phyloP scores from a whole-genome alignment of 1,140 invertebrate species.

The Charaxes varanes region DNA sequence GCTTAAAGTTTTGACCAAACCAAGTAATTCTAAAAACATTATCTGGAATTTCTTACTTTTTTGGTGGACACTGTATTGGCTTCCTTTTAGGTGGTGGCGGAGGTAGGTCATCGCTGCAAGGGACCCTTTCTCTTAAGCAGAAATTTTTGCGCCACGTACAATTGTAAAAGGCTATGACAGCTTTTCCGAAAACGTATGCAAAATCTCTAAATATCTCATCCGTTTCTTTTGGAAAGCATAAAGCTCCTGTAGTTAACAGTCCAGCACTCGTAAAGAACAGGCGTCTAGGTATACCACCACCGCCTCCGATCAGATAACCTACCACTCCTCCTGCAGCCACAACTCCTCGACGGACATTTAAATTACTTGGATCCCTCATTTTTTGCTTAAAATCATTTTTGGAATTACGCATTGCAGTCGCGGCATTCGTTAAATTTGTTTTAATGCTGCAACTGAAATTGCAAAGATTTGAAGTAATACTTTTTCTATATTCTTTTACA shows the following conservation, averaged over 20 bases:
- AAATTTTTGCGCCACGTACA: constrained; percentile 23
- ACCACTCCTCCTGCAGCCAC: constrained; percentile 22
- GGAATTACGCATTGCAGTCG: constrained; percentile 5
- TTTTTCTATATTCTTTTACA: constrained; percentile 25
- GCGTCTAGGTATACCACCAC: constrained; percentile 29
- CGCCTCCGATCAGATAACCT: constrained; percentile 30
- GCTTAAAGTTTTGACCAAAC: neutral
- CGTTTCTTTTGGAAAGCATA: constrained; percentile 51
- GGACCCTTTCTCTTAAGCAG: constrained; percentile 29
- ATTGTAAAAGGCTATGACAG: constrained; percentile 34
- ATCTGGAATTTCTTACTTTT: constrained; percentile 14
- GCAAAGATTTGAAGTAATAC: constrained; percentile 5
- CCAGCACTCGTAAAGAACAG: constrained; percentile 35
- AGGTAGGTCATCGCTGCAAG: constrained; percentile 44
- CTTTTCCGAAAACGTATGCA: constrained; percentile 26
- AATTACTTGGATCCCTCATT: constrained; percentile 36
- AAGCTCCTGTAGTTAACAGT: constrained; percentile 28
- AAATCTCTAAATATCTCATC: constrained; percentile 36
- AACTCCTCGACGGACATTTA: constrained; percentile 23
- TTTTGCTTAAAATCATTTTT: constrained; percentile 25
- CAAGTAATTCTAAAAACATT: neutral
- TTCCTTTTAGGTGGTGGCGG: constrained; percentile 12
- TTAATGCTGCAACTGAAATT: constrained; percentile 17
- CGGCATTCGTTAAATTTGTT: neutral
- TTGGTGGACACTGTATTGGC: constrained; percentile 23